Evolutionary conservation across 2,888 invertebrate species (phyloP).

Genomic region (Leptinotarsa juncta): DNA sequence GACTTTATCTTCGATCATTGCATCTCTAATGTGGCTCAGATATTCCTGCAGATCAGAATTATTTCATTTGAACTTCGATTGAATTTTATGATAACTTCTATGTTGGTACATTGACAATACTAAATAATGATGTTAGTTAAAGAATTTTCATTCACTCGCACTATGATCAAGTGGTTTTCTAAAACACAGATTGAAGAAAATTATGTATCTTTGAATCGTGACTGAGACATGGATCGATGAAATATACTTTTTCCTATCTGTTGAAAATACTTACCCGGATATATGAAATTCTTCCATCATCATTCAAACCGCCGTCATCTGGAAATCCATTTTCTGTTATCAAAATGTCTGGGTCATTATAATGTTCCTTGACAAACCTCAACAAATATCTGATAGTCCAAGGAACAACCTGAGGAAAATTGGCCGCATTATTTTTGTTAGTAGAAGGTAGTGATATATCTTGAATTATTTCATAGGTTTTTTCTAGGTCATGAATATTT

Average conservation of each 20-base stretch:
- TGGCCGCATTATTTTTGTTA: background rate
- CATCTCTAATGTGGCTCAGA: conserved; percentile 63
- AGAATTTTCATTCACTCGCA: too few species aligned
- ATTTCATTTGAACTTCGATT: background rate
- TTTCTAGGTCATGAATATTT: background rate
- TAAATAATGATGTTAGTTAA: too few species aligned
- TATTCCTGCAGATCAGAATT: conserved; percentile 59
- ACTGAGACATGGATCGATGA: background rate
- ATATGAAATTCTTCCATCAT: conserved; percentile 66
- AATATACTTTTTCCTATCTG: too few species aligned
- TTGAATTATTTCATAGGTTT: background rate
- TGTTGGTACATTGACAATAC: background rate
- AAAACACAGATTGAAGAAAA: background rate
- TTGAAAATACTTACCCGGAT: conserved; percentile 45
- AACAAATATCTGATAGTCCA: conserved; percentile 71
- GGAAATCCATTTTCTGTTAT: conserved; percentile 72
- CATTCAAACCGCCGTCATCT: conserved; percentile 65
- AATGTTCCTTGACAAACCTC: conserved; percentile 63
- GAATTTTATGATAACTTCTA: background rate
- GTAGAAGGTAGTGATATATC: background rate
- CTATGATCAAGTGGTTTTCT: background rate
- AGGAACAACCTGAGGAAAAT: conserved; percentile 64
- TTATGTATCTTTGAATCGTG: background rate
- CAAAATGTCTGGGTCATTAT: conserved; percentile 68
- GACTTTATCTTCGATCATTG: conserved; percentile 60